These are phyloP conservation scores for Astropecten irregularis DNA, from an alignment of 53 echinoderm and acorn worm genomes.

Conservation along the genomic window DNA sequence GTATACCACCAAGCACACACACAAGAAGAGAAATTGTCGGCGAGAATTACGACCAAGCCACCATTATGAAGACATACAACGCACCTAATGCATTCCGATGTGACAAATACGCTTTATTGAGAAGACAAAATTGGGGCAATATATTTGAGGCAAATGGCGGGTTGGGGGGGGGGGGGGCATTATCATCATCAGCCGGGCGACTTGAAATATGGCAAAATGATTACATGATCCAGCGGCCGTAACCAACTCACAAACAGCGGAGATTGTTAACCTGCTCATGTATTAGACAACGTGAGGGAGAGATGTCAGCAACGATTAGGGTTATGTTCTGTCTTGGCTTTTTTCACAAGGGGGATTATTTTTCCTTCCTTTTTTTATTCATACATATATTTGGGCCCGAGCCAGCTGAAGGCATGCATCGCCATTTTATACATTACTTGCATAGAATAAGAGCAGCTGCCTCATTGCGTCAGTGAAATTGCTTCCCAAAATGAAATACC, in stretches of 20 bases:
- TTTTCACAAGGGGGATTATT: slow-evolving; percentile 40
- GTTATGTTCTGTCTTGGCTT: slow-evolving; percentile 18
- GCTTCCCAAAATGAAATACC: slow-evolving; percentile 30
- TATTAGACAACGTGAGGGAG: background rate
- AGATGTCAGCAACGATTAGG: slow-evolving; percentile 30
- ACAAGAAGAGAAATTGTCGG: slow-evolving; percentile 1
- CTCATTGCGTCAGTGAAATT: slow-evolving; percentile 42
- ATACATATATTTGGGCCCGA: background rate
- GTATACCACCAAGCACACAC: too few relatives aligned
- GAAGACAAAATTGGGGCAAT: slow-evolving; percentile 38
- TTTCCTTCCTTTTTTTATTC: too few relatives aligned
- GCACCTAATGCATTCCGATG: slow-evolving; percentile 26
- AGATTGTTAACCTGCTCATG: background rate
- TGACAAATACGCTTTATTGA: slow-evolving; percentile 13
- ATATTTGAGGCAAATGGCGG: slow-evolving; percentile 47
- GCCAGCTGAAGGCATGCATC: slow-evolving; percentile 22
- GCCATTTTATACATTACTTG: slow-evolving; percentile 53
- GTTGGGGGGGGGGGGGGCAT: too few relatives aligned
- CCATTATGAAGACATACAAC: background rate
- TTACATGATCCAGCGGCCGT: background rate
- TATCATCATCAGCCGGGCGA: background rate
- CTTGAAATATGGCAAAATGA: slow-evolving; percentile 17
- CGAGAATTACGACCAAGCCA: background rate
- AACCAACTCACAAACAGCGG: background rate
- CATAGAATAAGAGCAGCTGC: slow-evolving; percentile 41